Evolutionary conservation across 2,888 invertebrate genomes (phyloP), one percentile per base, ranked within the genome.

Genomic region (Hypsopygia costalis): DNA sequence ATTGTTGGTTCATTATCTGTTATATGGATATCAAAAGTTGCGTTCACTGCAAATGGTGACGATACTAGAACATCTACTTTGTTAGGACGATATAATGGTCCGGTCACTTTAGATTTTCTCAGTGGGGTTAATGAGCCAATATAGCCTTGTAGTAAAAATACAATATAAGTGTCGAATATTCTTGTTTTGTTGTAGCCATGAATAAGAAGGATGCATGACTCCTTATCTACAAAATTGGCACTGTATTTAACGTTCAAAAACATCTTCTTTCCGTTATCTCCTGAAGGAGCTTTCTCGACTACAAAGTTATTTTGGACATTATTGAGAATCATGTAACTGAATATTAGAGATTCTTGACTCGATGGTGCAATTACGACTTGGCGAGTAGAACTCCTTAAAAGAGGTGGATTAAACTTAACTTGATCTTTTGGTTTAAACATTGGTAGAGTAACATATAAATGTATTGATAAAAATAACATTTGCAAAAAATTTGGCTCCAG

Each of bases 391-490:
- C 71, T 80, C 51, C 76, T 68, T 25, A 90, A 69, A 10, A 91
- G 65, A 7, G 87, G 81, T 8, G 90, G 88, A 41, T 74, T 70
- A 38, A 91, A 88, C 25, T 65, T 50, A 6, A 91, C 62, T 0
- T 58, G 63, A 44, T 88, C 83, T 59, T 69, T 82, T 1, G 88
- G 80, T 35, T 69, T 78, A 41, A 83, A 90, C 65, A 86, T 85
- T 1, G 92, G 92, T 25, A 93, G 62, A 4, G 81, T 75, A 4
- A 90, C 79, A 54, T 90, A 92, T 11, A 93, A 70, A 64, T 90
- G 90, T 21, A 81, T 69, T 0, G 90, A 81, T 33, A 92, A 65
- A 74, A 93, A 90, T 9, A 92, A 43, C 89, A 92, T 91, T 50
- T 91, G 89, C 29, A 92, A 65, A 46, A 78, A 77, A 64, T 90